Base-by-base conservation (phyloP, 2,113 vertebrate genomes). In the Furnarius figulus region DNA sequence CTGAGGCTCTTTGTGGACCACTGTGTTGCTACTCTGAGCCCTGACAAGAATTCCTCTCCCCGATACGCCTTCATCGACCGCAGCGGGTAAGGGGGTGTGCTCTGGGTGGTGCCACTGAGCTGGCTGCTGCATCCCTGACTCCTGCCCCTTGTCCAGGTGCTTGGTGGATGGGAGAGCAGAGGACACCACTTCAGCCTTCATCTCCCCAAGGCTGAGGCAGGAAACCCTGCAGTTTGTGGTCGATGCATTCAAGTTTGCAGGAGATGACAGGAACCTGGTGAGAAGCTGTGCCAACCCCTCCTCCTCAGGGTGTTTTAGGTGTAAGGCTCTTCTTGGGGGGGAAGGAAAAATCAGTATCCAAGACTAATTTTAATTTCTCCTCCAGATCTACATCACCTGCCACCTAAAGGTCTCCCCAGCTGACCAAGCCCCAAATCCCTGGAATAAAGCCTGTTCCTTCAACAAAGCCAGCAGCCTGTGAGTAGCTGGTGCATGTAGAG, bases 381-480 rank as follows among this genome's bases (percentile, higher is more conserved):
- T 42, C 17, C 52, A 95, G 95, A 53, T 96, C 44, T 96, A 94
- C 33, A 70, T 96, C 53, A 96, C 94, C 47, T 96, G 94, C 74
- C 94, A 89, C 70, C 72, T 97, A 76, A 97, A 92, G 88, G 95
- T 93, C 14, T 68, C 87, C 39, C 65, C 50, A 1, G 87, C 61
- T 44, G 55, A 79, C 61, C 97, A 73, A 37, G 76, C 30, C 40
- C 95, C 93, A 24, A 24, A 61, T 28, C n/a, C 90, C 16, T 10
- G 70, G 75, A 94, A 90, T 85, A 96, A 97, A 39, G 96, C 95
- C 14, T 97, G 96, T 65, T 97, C 92, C 73, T 97, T 96, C 85
- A 88, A 90, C 65, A 96, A 87, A 95, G 93, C 95, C 55, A 84
- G 83, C 52, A 85, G 84, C 39, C 56, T 89, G 95, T 96, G 71